Conservation (phyloP, 2,888 invertebrate genomes). For the Caenorhabditis sulstoni region DNA sequence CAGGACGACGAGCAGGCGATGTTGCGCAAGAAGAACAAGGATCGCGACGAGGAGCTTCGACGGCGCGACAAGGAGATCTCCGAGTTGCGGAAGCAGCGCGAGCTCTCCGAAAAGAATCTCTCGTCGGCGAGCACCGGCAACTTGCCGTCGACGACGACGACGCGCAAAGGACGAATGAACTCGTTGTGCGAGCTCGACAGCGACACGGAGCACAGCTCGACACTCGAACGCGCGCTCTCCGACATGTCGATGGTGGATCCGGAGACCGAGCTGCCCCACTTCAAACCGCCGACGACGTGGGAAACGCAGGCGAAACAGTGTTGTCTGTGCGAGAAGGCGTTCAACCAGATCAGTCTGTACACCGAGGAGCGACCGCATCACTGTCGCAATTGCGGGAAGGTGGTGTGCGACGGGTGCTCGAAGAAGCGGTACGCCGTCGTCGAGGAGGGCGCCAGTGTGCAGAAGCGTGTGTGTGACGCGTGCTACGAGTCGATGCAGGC, state of each 20-base stretch:
- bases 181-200: slow-evolving; percentile 14
- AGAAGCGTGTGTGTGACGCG: slow-evolving; percentile 58
- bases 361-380: slow-evolving; percentile 60
- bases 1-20: slow-evolving; percentile 59
- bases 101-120: slow-evolving; percentile 17
- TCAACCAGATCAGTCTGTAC: slow-evolving; percentile 37
- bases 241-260: slow-evolving; percentile 58
- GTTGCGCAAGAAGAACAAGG: slow-evolving; percentile 32
- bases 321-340: slow-evolving; percentile 38
- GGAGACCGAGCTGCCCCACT: slow-evolving; percentile 35
- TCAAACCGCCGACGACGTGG: slow-evolving; percentile 36
- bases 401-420: slow-evolving; percentile 65
- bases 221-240: slow-evolving; percentile 32
- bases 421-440: slow-evolving; percentile 42
- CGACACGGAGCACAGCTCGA: not conserved
- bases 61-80: slow-evolving; percentile 1
- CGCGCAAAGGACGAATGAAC: not conserved
- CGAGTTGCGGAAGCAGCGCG: slow-evolving; percentile 15
- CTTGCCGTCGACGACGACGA: too few species aligned
- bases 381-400: slow-evolving; percentile 65
- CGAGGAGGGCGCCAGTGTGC: slow-evolving; percentile 58
- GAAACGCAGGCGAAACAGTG: slow-evolving; percentile 44
- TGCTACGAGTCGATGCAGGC: slow-evolving; percentile 65
- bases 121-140: too few species aligned
- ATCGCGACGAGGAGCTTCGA: slow-evolving; percentile 22